Base-by-base conservation (phyloP, 2,113 vertebrate genomes). In the Centrocercus urophasianus region DNA sequence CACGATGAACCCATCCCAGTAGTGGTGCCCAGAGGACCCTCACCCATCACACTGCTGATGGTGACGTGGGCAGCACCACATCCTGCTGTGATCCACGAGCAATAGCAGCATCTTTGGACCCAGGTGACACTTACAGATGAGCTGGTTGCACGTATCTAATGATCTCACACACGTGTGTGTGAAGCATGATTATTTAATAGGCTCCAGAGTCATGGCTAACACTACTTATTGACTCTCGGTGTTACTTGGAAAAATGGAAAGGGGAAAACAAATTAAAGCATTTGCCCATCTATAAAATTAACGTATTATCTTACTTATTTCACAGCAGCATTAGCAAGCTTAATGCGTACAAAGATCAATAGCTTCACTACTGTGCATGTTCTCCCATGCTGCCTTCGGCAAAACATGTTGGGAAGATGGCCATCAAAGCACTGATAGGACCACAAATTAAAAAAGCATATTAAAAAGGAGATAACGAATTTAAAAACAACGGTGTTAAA, bases 291-390 rank as follows among this genome's bases (percentile, higher is more conserved):
- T 71, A 34, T 71, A 80, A 96, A 93, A 90, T 77, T 42, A 93
- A 94, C 56, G 56, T 17, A 77, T 27, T 92, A 71, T 90, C 88
- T 86, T 83, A 81, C 72, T 65, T 95, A 74, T 81, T 90, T 74
- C 83, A 64, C 61, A 90, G 76, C 47, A 93, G 69, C 73, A 70
- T 80, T 70, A 77, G 69, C 30, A 80, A 88, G 70, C 38, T 57
- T 86, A 75, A 86, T 36, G 32, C 38, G 69, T 30, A 12, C 36
- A 47, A 70, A 60, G 70, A 93, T 86, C 80, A 93, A 83, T 20
- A 88, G 61, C 57, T 13, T 71, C 28, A 63, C 50, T 32, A 30
- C 52, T 56, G 38, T 38, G 25, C 10, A 57, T 2, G 52, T 28
- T 80, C 32, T 65, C 42, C 81, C 50, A 21, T 8, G 21, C 75